These are phyloP conservation scores for zebrafish (Danio rerio) DNA, from an alignment of 2,113 vertebrate genomes.

Conservation along the genomic window GRCz12tu NC_133194.1:38547001-38547500, in stretches of 20 bases:
- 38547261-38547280: too few relatives aligned
- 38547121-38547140: neutral
- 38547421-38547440: too few relatives aligned
- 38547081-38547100: neutral
- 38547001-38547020: neutral
- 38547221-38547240: neutral
- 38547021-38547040: neutral
- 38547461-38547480: too few relatives aligned
- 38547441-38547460: too few relatives aligned
- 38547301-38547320: neutral
- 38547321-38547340: neutral
- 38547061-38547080: neutral
- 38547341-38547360: too few relatives aligned
- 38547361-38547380: too few relatives aligned
- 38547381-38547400: too few relatives aligned
- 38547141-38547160: neutral
- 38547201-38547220: neutral
- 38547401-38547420: too few relatives aligned
- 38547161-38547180: neutral
- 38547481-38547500: too few relatives aligned
- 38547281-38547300: neutral
- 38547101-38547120: constrained; percentile 21
- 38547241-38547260: neutral
- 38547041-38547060: constrained; percentile 12
- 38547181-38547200: neutral